Evolutionary conservation across 2,888 invertebrate species (phyloP), one percentile per base, ranked within the genome.

Genomic region (Neoascia interrupta): DNA sequence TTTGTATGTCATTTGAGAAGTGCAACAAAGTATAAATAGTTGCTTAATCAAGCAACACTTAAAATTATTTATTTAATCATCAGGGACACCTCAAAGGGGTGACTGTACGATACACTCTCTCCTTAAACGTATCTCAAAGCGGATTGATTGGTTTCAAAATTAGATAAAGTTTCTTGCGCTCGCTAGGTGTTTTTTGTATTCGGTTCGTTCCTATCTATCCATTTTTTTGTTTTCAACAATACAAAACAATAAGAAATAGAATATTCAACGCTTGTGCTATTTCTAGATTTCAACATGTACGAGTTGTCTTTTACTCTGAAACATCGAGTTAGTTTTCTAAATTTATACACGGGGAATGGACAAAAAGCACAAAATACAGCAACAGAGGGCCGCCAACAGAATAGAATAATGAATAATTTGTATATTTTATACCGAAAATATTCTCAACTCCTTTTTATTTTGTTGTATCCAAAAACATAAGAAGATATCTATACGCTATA

Each of bases 351-450:
- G 23, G 28, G 21, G 53, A 53, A 26, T 26, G 18, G 21, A n/a
- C n/a, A n/a, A 63, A 41, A 49, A 11, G 26, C 47, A 61, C 4
- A 31, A 63, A 53, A 41, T n/a, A 37, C 26, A 39, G 15, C n/a
- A n/a, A n/a, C n/a, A n/a, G n/a, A n/a, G n/a, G n/a, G n/a, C n/a
- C 19, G 47, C 36, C 34, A 54, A 18, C 26, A 43, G 23, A 13
- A 47, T 21, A 45, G 28, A 37, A 54, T 56, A 56, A 66, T 66
- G 56, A 56, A 68, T 28, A 51, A 69, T 60, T 60, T 60, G 53
- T 43, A 51, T 23, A 19, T 63, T 43, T 31, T 41, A 41, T 31
- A 31, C n/a, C n/a, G 31, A 5, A 31, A n/a, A 31, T 31, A 16
- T 26, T 4, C 5, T n/a, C n/a, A n/a, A n/a, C n/a, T n/a, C n/a